phyloP scores from a whole-genome alignment of 2,888 invertebrate genomes.

The Dorcus parallelipipedus region DNA sequence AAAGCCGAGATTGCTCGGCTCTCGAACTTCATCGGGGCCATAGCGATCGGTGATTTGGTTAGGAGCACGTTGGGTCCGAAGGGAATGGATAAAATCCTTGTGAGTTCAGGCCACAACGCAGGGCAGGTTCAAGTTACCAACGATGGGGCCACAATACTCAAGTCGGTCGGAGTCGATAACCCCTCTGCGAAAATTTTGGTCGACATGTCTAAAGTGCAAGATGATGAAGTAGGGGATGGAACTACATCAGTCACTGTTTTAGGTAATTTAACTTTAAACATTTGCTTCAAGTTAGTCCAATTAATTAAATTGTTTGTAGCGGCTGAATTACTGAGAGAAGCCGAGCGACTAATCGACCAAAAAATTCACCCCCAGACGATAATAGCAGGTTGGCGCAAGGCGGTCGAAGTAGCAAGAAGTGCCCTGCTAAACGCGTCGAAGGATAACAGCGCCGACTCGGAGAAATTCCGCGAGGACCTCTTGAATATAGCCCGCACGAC shows the following conservation, averaged over 20 bases:
- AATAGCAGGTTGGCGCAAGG: conserved; percentile 91
- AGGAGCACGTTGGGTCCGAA: conserved; percentile 98
- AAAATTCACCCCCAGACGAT: conserved; percentile 98
- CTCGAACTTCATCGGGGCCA: conserved; percentile 97
- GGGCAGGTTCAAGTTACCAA: conserved; percentile 95
- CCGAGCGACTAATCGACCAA: conserved; percentile 88
- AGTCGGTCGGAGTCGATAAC: conserved; percentile 95
- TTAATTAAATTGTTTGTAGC: conserved; percentile 51
- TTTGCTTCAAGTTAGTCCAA: neutral
- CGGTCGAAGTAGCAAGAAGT: conserved; percentile 77
- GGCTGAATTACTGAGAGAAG: conserved; percentile 90
- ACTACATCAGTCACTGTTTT: conserved; percentile 98
- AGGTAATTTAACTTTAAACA: conserved; percentile 48
- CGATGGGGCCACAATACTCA: conserved; percentile 98
- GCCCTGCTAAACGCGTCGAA: conserved; percentile 76
- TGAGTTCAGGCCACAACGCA: conserved; percentile 74
- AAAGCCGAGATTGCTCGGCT: conserved; percentile 95
- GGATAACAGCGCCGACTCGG: conserved; percentile 78
- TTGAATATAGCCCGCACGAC: conserved; percentile 97
- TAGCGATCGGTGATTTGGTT: conserved; percentile 97
- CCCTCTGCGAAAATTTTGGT: conserved; percentile 98
- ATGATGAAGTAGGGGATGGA: conserved; percentile 99
- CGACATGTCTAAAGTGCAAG: conserved; percentile 98
- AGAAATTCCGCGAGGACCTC: conserved; percentile 80
- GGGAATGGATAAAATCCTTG: conserved; percentile 94